A percentile compares a stretch with the other conserved stretches of the same genome.
Evolutionary conservation across 2,113 vertebrate species (phyloP).

Genomic region (Cairina moschata): DNA sequence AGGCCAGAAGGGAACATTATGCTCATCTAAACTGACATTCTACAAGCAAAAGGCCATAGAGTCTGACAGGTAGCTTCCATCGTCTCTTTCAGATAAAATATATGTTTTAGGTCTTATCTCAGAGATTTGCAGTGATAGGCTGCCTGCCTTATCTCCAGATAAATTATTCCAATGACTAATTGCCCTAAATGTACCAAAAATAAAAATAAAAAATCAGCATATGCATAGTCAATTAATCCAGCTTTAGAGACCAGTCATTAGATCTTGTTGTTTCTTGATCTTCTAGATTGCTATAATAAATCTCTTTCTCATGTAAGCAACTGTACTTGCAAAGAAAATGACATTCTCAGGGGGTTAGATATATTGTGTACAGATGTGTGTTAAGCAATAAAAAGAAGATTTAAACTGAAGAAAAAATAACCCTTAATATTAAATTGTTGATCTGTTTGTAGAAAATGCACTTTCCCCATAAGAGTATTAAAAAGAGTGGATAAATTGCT

Average conservation of each 20-base stretch:
- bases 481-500: constrained; percentile 28
- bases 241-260: constrained; percentile 1
- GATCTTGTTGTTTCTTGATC: constrained; percentile 19
- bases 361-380: constrained; percentile 44
- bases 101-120: neutral
- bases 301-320: neutral
- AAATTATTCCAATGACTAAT: constrained; percentile 17
- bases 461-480: constrained; percentile 31
- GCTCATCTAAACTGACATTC: neutral
- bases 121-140: neutral
- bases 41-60: neutral
- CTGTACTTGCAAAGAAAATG: constrained; percentile 3
- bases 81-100: neutral
- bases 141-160: neutral
- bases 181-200: neutral
- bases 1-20: neutral
- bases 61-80: neutral
- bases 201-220: neutral
- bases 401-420: constrained; percentile 20
- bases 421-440: constrained; percentile 6
- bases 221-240: constrained; percentile 32
- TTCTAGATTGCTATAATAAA: constrained; percentile 43
- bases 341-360: constrained; percentile 14
- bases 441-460: constrained; percentile 23
- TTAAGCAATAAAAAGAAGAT: constrained; percentile 28